phyloP scores from a whole-genome alignment of 2,797 vertebrate genomes.

The Acridotheres tristis region DNA sequence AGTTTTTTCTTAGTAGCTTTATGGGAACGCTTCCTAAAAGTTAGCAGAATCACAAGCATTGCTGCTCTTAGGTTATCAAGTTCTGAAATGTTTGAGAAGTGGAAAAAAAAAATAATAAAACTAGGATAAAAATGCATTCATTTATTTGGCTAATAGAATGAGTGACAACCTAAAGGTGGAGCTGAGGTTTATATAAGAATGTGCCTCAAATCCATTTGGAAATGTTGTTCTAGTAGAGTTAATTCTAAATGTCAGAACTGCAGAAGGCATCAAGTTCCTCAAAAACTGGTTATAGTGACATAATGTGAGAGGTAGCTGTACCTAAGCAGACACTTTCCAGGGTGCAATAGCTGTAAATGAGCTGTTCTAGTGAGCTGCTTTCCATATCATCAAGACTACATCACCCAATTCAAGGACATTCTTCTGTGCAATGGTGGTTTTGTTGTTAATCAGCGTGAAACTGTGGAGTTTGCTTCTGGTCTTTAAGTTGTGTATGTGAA shows the following conservation, averaged over 20 bases:
- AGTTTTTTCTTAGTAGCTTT: neutral
- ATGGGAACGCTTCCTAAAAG: neutral
- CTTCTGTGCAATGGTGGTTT: slow-evolving; percentile 87
- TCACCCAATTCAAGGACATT: slow-evolving; percentile 86
- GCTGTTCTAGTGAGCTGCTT: slow-evolving; percentile 89
- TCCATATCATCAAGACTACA: slow-evolving; percentile 82
- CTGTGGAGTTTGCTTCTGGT: slow-evolving; percentile 90
- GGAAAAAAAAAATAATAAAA: neutral
- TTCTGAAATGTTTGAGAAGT: neutral
- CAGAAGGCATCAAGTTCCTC: neutral
- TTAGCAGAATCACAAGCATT: neutral
- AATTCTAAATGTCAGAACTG: neutral
- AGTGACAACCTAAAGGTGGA: neutral
- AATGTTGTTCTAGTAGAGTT: neutral
- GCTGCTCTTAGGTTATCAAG: neutral
- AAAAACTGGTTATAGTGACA: neutral
- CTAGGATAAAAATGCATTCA: neutral
- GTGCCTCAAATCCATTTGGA: neutral
- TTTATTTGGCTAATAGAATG: neutral
- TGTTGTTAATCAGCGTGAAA: slow-evolving; percentile 91
- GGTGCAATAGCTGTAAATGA: slow-evolving; percentile 13
- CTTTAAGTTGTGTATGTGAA: slow-evolving; percentile 85
- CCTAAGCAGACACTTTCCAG: neutral
- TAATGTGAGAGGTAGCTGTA: neutral
- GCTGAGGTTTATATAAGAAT: neutral